Evolutionary conservation across 2,113 vertebrate species (phyloP), one percentile per base, ranked within the genome.

Genomic region (Siphamia tubifer): DNA sequence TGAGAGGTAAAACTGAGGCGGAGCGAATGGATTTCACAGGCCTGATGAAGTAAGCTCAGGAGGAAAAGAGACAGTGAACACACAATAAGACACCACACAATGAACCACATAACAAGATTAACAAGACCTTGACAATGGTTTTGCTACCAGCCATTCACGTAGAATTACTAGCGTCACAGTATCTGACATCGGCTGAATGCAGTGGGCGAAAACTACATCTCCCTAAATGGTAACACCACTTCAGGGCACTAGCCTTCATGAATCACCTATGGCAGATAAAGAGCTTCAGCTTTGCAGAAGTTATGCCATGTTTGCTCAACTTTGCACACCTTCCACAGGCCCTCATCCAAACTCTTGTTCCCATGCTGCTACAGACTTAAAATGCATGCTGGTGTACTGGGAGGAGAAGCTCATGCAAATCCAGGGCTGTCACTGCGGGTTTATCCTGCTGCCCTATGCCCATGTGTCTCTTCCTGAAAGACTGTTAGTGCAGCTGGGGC

Each of bases 21-120:
- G 60, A 74, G 43, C 74, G 49, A 79, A 89, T 58, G 57, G 54
- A 82, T 84, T 80, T 28, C 74, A 79, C 35, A 8, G 43, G 51
- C 56, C 48, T 30, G 3, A 63, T 53, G 56, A 39, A 82, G 65
- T 40, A 64, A 75, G 54, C 81, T 72, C 57, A 61, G 74, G 17
- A 24, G 30, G 67, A 76, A 66, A 67, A 48, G 42, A 77, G 60
- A 81, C 7, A 66, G 67, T 3, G 53, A 62, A 61, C 68, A 60
- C 62, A 82, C 63, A 79, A 68, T 57, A 39, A 75, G 53, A 63
- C 40, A 35, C 31, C 35, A 65, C 79, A 86, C 79, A 77, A 72
- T 65, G 63, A 68, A 68, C 39, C 67, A 63, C 44, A 21, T 77
- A 83, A 85, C 72, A 66, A 73, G 82, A 87, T 88, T 85, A 85